Evolutionary conservation across 1,140 invertebrate species (phyloP).

Genomic region (Oryctes rhinoceros): DNA sequence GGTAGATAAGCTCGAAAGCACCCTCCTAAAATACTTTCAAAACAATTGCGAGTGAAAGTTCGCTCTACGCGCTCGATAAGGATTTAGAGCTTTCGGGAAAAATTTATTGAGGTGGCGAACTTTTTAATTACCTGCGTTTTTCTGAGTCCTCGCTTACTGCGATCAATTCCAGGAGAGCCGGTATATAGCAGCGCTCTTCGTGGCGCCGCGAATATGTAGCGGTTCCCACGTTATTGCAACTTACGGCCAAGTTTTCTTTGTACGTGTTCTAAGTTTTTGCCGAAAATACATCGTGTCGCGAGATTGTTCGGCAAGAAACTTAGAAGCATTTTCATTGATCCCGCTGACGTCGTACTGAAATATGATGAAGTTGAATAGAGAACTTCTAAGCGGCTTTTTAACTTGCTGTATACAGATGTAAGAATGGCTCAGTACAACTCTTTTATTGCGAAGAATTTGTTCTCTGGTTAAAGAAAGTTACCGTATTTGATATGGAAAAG

Average conservation of each 20-base stretch:
- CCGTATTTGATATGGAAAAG: too few species aligned
- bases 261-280: slow-evolving; percentile 1
- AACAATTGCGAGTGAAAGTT: slow-evolving; percentile 29
- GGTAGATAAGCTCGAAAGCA: not conserved
- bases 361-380: not conserved
- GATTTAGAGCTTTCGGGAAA: slow-evolving; percentile 29
- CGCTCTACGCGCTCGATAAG: not conserved
- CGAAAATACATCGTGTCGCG: not conserved
- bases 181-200: not conserved
- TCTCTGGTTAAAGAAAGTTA: too few species aligned
- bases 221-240: slow-evolving; percentile 21
- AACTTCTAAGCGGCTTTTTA: not conserved
- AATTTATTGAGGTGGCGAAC: slow-evolving; percentile 14
- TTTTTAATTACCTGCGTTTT: slow-evolving; percentile 34
- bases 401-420: not conserved
- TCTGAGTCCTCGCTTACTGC: not conserved
- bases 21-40: slow-evolving; percentile 11
- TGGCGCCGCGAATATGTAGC: not conserved
- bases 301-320: slow-evolving; percentile 26
- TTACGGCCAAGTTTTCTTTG: slow-evolving; percentile 9
- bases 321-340: not conserved
- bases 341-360: not conserved
- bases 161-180: slow-evolving; percentile 3
- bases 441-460: too few species aligned
- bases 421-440: too few species aligned